A percentile compares a stretch with the other conserved stretches of the same genome.
Conservation (phyloP, 2,888 invertebrate species). For the Trichogramma evanescens region DNA sequence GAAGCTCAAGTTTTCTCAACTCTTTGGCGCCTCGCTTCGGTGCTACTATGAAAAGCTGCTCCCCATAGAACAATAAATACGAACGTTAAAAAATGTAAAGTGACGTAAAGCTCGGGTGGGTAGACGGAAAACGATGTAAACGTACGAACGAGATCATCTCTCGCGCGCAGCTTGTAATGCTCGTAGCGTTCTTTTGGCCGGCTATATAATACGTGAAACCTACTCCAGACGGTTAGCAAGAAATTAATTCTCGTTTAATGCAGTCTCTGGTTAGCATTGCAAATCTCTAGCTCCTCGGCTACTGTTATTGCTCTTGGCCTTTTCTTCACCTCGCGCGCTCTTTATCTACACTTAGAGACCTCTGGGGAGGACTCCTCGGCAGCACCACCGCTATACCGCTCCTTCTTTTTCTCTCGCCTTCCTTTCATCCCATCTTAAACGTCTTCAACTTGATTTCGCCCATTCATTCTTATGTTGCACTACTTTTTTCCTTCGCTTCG, state of each 20-base stretch:
- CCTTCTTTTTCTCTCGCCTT: conserved; percentile 1
- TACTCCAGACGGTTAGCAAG: conserved; percentile 42
- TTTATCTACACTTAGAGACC: conserved; percentile 2
- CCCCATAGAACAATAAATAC: conserved; percentile 17
- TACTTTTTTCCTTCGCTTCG: conserved; percentile 7
- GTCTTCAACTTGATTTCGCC: neutral
- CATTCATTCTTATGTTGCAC: no score
- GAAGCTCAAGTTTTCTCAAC: no score
- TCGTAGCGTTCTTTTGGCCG: conserved; percentile 28
- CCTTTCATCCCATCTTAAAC: conserved; percentile 16
- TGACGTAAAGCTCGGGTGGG: no score
- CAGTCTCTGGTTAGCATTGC: conserved; percentile 45
- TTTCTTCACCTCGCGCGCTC: conserved; percentile 23
- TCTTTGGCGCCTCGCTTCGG: no score
- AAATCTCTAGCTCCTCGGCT: conserved; percentile 32
- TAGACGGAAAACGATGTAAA: no score
- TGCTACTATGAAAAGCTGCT: neutral
- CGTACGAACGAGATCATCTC: conserved; percentile 32
- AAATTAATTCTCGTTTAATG: conserved; percentile 45
- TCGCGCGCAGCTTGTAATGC: conserved; percentile 26
- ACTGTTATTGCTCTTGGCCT: conserved; percentile 9
- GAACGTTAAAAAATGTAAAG: conserved; percentile 21
- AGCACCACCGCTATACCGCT: neutral
- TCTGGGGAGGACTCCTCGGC: neutral
- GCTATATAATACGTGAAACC: conserved; percentile 21